Evolutionary conservation across 2,113 vertebrate species (phyloP).

Genomic region (Romanogobio albipinnatus): DNA sequence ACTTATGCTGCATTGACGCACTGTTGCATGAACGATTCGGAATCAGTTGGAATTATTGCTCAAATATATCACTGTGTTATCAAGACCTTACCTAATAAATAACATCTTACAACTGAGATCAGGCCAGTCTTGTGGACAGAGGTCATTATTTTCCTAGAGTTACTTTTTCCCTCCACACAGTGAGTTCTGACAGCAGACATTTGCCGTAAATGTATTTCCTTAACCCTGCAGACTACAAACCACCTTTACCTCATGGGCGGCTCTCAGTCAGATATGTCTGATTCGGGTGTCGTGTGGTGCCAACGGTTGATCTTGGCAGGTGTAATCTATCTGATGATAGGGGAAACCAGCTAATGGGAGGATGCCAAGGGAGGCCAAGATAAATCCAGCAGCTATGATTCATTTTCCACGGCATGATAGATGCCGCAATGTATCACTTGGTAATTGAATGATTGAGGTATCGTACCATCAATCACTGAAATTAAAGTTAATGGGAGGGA

Average conservation of each 20-base stretch:
- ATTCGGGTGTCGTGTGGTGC: conserved; percentile 10
- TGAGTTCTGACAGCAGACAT: conserved; percentile 35
- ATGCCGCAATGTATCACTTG: conserved; percentile 11
- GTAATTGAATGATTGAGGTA: conserved; percentile 11
- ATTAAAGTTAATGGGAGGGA: not conserved
- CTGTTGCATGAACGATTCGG: not conserved
- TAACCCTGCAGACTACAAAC: not conserved
- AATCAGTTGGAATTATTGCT: not conserved
- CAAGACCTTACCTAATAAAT: not conserved
- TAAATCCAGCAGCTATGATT: not conserved
- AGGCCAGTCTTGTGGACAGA: not conserved
- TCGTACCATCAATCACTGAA: not conserved
- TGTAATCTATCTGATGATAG: conserved; percentile 35
- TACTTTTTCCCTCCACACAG: not conserved
- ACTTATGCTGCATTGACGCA: not conserved
- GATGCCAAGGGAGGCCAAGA: conserved; percentile 7
- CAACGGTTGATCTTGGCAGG: conserved; percentile 10
- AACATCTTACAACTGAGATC: not conserved
- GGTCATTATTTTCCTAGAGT: not conserved
- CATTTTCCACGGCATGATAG: not conserved
- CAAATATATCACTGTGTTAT: not conserved
- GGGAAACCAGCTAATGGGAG: conserved; percentile 16
- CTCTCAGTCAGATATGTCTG: conserved; percentile 16
- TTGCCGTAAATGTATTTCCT: not conserved
- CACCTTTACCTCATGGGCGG: not conserved